Conservation (phyloP, 2,888 invertebrate genomes). For the Dorcus parallelipipedus region DNA sequence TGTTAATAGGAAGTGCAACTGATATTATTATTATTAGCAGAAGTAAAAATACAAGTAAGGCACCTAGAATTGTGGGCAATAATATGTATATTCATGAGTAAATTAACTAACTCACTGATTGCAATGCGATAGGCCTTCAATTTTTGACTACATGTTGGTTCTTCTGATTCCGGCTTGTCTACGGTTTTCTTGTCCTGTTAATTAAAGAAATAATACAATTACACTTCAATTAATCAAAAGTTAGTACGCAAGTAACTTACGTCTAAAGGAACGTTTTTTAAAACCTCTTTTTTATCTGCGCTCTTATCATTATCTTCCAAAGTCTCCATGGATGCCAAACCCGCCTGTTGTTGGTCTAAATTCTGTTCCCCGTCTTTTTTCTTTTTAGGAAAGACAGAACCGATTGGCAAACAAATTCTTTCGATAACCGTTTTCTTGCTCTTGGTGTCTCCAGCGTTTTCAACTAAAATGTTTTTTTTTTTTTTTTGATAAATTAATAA, state of each 20-base stretch:
- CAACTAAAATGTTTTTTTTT: slow-evolving; percentile 22
- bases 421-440: slow-evolving; percentile 53
- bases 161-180: slow-evolving; percentile 51
- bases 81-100: slow-evolving; percentile 4
- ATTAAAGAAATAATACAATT: not conserved
- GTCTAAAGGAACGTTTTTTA: slow-evolving; percentile 70
- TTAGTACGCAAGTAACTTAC: slow-evolving; percentile 9
- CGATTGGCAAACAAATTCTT: slow-evolving; percentile 62
- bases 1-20: slow-evolving; percentile 57
- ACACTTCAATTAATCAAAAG: not conserved
- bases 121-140: slow-evolving; percentile 65
- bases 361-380: slow-evolving; percentile 44
- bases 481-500: not conserved
- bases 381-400: slow-evolving; percentile 53
- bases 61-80: slow-evolving; percentile 44
- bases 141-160: slow-evolving; percentile 57
- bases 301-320: slow-evolving; percentile 69
- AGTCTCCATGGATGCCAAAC: slow-evolving; percentile 79
- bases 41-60: slow-evolving; percentile 59
- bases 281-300: slow-evolving; percentile 65
- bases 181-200: slow-evolving; percentile 53
- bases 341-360: slow-evolving; percentile 53
- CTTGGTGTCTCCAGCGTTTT: slow-evolving; percentile 42
- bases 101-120: slow-evolving; percentile 53
- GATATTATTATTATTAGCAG: slow-evolving; percentile 62